Evolutionary conservation across 30 jellyfish, hydroid and myxozoan species (phyloP), one percentile per base, ranked within the genome.

Genomic region (Chrysaora quinquecirrha): DNA sequence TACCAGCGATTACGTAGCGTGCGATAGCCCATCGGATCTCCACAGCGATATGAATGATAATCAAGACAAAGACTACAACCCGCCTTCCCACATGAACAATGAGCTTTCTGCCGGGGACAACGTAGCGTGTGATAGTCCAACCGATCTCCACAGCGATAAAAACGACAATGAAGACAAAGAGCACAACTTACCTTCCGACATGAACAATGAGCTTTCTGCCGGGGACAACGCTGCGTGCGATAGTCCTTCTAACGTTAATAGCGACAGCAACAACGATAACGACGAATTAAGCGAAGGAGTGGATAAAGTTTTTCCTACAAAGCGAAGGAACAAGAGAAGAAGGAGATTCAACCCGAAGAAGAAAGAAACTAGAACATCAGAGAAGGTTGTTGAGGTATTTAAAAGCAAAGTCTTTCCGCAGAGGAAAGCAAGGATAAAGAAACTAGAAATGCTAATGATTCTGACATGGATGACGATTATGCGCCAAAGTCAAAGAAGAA

Each of bases 291-390:
- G 9, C 19, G 29, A 52, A 20, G 68, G 29, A 9, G 68, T 6
- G 12, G 58, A 43, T 43, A 43, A 43, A 16, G 9, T 43, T 9
- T 43, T 25, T 11, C 6, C 25, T 20, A 20, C 56, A 30, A 34
- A 70, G 50, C 62, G 82, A 33, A 38, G 67, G 22, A 70, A 43
- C 1, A 33, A 19, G 69, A 34, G 19, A 52, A 52, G 67, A 33
- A 66, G 24, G 67, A 4, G 82, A 33, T 70, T 32, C 30, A 29
- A 27, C 56, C 67, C 82, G 22, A 70, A 70, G 82, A 70, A 70
- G 30, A 70, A 70, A 12, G 27, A 48, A 18, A 34, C 50, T n/a
- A 23, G 23, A 7, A 27, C 23, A 0, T 11, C 29, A 12, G 80
- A 35, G 48, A 27, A 47, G 6, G 73, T 22, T 34, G 62, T 4